Percentiles rank a stretch among this genome's conserved stretches.
Conservation (phyloP, 2,113 vertebrate species). For the Bos indicus region DNA sequence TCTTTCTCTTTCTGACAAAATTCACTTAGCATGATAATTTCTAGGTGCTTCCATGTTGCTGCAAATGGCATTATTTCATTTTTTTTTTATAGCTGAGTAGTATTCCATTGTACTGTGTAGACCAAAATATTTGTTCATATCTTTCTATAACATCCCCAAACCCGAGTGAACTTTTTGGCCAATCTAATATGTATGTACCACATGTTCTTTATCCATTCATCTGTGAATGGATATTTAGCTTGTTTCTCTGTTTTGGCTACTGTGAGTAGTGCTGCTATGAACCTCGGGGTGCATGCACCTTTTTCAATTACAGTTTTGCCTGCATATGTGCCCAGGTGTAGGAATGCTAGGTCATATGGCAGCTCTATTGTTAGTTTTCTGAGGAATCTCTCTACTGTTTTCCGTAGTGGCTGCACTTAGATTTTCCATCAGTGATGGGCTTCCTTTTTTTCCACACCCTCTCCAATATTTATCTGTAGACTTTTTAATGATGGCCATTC, state of each 20-base stretch:
- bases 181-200: not conserved
- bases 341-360: not conserved
- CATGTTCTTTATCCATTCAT: not conserved
- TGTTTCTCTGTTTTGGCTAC: not conserved
- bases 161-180: not conserved
- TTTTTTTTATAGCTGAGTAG: not conserved
- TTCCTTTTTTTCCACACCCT: not conserved
- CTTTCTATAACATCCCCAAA: not conserved
- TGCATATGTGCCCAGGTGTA: not conserved
- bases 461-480: not conserved
- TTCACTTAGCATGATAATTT: not conserved
- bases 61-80: not conserved
- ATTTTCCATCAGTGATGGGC: accelerated
- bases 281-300: not conserved
- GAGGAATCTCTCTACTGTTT: not conserved
- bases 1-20: not conserved
- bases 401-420: not conserved
- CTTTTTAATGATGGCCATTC: not conserved
- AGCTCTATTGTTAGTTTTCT: not conserved
- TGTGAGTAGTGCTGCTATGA: not conserved
- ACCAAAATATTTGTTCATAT: not conserved
- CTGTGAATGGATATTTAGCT: not conserved
- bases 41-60: not conserved
- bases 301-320: not conserved
- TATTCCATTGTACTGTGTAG: not conserved